phyloP scores from a whole-genome alignment of 2,888 invertebrate species.

The Phrixothrix hirtus region DNA sequence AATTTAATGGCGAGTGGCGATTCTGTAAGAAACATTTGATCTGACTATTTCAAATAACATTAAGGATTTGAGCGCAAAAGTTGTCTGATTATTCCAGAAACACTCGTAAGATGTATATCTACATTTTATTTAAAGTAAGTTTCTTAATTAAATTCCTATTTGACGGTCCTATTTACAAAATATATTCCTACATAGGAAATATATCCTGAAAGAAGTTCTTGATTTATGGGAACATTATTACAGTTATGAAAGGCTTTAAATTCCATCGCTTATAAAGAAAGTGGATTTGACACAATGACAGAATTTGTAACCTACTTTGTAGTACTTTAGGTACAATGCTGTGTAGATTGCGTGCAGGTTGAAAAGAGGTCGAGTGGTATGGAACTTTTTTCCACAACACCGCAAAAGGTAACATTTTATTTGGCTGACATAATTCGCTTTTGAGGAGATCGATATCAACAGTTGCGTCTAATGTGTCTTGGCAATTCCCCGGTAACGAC shows the following conservation, averaged over 20 bases:
- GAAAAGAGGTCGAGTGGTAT: slow-evolving; percentile 31
- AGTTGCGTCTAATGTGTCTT: slow-evolving; percentile 53
- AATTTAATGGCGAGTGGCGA: too few relatives aligned
- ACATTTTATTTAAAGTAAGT: too few relatives aligned
- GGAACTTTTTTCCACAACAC: slow-evolving; percentile 26
- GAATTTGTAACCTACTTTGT: slow-evolving; percentile 30
- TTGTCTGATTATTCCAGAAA: too few relatives aligned
- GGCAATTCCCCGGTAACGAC: slow-evolving; percentile 52
- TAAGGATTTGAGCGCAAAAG: too few relatives aligned
- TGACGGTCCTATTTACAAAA: not conserved
- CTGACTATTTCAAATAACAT: too few relatives aligned
- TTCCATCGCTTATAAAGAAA: slow-evolving; percentile 20
- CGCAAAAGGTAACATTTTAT: slow-evolving; percentile 40
- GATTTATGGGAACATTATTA: slow-evolving; percentile 5
- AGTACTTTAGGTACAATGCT: slow-evolving; percentile 20
- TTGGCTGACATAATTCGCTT: slow-evolving; percentile 47
- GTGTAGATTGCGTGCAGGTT: slow-evolving; percentile 27
- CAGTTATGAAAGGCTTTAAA: slow-evolving; percentile 4
- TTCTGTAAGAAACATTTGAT: too few relatives aligned
- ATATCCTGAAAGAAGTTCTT: not conserved
- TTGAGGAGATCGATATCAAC: slow-evolving; percentile 49
- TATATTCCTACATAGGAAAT: not conserved
- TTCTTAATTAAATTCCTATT: not conserved
- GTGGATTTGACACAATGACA: slow-evolving; percentile 19
- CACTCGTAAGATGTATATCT: too few relatives aligned